A percentile compares a stretch with the other conserved stretches of the same genome.
These are phyloP conservation scores for Lepeophtheirus nordmannii DNA, from an alignment of 2,888 invertebrate genomes.

Conservation along the genomic window DNA sequence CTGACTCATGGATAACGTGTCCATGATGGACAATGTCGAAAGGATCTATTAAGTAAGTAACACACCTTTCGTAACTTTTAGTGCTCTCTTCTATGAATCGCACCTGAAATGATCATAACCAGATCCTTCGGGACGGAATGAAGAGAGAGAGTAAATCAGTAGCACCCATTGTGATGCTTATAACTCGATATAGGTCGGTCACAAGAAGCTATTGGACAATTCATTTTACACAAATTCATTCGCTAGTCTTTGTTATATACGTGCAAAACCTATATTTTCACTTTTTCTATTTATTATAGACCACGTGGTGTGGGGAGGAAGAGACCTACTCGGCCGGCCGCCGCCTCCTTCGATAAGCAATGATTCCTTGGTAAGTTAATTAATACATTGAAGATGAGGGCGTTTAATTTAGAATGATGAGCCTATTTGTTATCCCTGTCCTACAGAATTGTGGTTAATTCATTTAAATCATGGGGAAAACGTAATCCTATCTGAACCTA, in stretches of 20 bases:
- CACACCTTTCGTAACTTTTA: too few species aligned
- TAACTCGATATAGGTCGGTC: not conserved
- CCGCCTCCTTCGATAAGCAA: too few species aligned
- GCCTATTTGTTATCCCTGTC: constrained; percentile 5
- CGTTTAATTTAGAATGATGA: not conserved
- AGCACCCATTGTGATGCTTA: constrained; percentile 4
- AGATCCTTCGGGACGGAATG: not conserved
- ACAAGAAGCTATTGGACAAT: constrained; percentile 3
- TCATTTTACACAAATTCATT: not conserved
- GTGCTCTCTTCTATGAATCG: not conserved
- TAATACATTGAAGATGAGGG: not conserved
- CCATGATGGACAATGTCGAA: too few species aligned
- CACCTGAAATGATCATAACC: not conserved
- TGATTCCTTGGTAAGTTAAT: too few species aligned
- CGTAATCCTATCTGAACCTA: not conserved
- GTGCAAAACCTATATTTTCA: not conserved
- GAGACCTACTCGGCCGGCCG: too few species aligned
- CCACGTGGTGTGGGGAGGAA: not conserved
- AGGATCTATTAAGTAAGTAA: too few species aligned
- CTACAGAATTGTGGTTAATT: constrained; percentile 4
- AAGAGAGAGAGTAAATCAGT: not conserved
- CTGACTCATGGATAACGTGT: too few species aligned
- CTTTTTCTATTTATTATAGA: not conserved
- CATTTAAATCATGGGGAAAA: not conserved
- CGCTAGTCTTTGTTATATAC: not conserved